Base-by-base conservation (phyloP, 2,113 vertebrate species). In the Picathartes gymnocephalus region DNA sequence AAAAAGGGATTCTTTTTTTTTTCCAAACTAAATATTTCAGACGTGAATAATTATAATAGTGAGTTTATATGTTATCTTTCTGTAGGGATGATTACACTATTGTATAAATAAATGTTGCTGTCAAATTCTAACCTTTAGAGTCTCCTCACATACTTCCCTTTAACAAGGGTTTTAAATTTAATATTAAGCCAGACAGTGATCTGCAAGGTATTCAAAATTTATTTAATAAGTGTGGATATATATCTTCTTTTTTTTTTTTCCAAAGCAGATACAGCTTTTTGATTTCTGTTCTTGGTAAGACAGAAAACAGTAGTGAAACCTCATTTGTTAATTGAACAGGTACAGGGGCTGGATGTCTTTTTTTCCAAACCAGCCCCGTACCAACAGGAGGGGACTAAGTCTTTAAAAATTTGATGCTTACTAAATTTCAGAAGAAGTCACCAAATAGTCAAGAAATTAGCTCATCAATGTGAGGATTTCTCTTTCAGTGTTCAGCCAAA, bases 401-500 rank as follows among this genome's bases (percentile, higher is more conserved):
- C 37, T 86, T 84, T 40, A 83, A n/a, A 74, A 85, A 57, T 53
- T 37, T 35, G 27, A 45, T 90, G 54, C 54, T 88, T 86, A 51
- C 57, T 92, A 39, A 57, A 73, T 85, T 85, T 88, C 51, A 56
- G 62, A 78, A 83, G 77, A 85, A 76, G 51, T 53, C 2, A 0
- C 40, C 57, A 56, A 39, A 50, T 27, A 82, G 15, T 88, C 42
- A 76, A 91, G 74, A 82, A 86, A 82, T n/a, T 27, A 73, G 10
- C 50, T 88, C 92, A 92, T 82, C 72, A 77, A 35, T 68, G 9
- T 58, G 83, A 93, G 76, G 68, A 91, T 54, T 95, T 93, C 79
- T 95, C 86, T 95, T 91, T 95, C 95, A 99, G 99, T 99, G 99
- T 97, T 99, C 99, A 95, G 99, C 99, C 64, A 99, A 99, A 98